Conservation (phyloP, 2,888 invertebrate genomes). For the Epinotia ramella region DNA sequence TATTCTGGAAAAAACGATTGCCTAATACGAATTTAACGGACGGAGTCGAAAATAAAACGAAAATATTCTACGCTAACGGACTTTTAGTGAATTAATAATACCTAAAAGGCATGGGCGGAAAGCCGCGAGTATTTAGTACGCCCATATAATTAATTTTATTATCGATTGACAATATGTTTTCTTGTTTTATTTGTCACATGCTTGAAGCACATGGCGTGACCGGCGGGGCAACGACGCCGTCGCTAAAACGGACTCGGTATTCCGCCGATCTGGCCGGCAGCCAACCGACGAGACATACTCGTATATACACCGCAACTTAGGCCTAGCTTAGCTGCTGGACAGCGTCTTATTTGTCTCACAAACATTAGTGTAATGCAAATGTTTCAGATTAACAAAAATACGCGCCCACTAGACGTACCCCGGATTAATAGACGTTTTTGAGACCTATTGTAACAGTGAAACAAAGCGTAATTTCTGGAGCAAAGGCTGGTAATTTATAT, state of each 20-base stretch:
- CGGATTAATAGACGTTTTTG: background rate
- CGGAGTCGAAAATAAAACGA: too few relatives aligned
- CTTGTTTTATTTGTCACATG: slow-evolving; percentile 23
- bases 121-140: background rate
- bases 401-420: background rate
- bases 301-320: slow-evolving; percentile 19
- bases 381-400: background rate
- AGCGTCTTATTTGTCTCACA: background rate
- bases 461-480: too few relatives aligned
- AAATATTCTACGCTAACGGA: background rate
- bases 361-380: background rate
- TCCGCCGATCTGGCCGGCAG: slow-evolving; percentile 29
- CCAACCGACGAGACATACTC: slow-evolving; percentile 23
- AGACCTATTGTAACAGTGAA: background rate
- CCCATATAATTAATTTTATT: background rate
- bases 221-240: slow-evolving; percentile 30
- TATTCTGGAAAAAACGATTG: background rate
- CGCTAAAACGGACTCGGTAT: slow-evolving; percentile 42
- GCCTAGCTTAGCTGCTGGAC: slow-evolving; percentile 6
- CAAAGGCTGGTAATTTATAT: too few relatives aligned
- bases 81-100: background rate
- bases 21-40: background rate
- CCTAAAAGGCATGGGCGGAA: background rate
- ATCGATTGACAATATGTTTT: slow-evolving; percentile 6
- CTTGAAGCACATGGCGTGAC: slow-evolving; percentile 31